phyloP scores from a whole-genome alignment of 2,113 vertebrate genomes.

The Prinia subflava region DNA sequence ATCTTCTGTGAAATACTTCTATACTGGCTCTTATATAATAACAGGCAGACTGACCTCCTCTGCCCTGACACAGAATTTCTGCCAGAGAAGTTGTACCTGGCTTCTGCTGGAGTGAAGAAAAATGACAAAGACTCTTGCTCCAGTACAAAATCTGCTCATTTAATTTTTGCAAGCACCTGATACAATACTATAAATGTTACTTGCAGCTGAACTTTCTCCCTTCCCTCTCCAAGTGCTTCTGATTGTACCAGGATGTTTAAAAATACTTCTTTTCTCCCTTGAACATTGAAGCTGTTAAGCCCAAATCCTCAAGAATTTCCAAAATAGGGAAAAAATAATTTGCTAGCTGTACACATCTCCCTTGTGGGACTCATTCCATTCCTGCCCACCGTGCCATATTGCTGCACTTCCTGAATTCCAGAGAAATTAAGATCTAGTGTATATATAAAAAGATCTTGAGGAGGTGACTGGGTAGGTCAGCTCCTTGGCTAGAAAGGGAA shows the following conservation, averaged over 20 bases:
- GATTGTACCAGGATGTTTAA: slow-evolving; percentile 3
- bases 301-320: slow-evolving; percentile 48
- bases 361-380: slow-evolving; percentile 60
- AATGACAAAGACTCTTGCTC: background rate
- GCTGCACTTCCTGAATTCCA: slow-evolving; percentile 61
- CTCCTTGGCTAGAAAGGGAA: background rate
- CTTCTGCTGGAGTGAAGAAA: background rate
- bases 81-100: background rate
- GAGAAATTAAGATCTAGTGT: slow-evolving; percentile 18
- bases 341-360: slow-evolving; percentile 10
- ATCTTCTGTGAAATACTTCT: background rate
- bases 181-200: background rate
- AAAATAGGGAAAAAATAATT: slow-evolving; percentile 58
- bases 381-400: slow-evolving; percentile 31
- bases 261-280: background rate
- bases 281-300: background rate
- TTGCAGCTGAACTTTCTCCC: background rate
- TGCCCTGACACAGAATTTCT: background rate
- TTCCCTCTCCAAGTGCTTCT: background rate
- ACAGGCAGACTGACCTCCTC: background rate
- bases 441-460: slow-evolving; percentile 55
- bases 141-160: background rate
- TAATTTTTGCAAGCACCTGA: background rate
- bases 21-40: background rate
- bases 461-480: slow-evolving; percentile 4